These are phyloP conservation scores for Daktulosphaira vitifoliae DNA, from an alignment of 1,140 invertebrate genomes.

Conservation along the genomic window DNA sequence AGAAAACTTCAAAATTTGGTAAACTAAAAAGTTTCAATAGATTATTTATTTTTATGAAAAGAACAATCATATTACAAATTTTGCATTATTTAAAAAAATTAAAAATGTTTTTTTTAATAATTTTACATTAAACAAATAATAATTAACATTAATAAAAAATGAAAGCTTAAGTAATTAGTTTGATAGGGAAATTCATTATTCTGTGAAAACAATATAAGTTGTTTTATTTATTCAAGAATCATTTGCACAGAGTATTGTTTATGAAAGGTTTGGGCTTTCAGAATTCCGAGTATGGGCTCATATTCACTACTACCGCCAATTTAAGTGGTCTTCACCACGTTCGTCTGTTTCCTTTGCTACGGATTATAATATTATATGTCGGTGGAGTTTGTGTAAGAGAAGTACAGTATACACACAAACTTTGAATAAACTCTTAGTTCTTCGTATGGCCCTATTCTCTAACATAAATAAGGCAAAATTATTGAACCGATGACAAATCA, in stretches of 20 bases:
- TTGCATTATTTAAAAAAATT: too few relatives aligned
- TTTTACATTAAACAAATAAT: too few relatives aligned
- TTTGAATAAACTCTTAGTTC: constrained; percentile 26
- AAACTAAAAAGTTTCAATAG: too few relatives aligned
- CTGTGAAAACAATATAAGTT: too few relatives aligned
- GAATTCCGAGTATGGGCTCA: constrained; percentile 18
- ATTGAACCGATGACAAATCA: constrained; percentile 32
- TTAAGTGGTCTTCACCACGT: constrained; percentile 13
- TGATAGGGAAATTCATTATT: too few relatives aligned
- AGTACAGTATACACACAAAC: not conserved
- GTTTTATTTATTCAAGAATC: too few relatives aligned
- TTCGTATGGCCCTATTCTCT: not conserved
- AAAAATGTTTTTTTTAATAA: too few relatives aligned
- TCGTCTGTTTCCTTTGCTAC: not conserved
- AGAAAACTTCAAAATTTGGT: too few relatives aligned
- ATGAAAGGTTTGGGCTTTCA: not conserved
- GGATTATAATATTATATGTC: not conserved
- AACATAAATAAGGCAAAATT: constrained; percentile 28
- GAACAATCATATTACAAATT: too few relatives aligned
- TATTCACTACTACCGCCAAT: not conserved
- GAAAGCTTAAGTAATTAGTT: too few relatives aligned
- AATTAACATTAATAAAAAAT: too few relatives aligned
- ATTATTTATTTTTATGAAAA: too few relatives aligned
- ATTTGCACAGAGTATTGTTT: not conserved
- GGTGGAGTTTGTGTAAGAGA: not conserved